Base-by-base conservation (phyloP, 1,140 invertebrate genomes). In the Papilio polyxenes region DNA sequence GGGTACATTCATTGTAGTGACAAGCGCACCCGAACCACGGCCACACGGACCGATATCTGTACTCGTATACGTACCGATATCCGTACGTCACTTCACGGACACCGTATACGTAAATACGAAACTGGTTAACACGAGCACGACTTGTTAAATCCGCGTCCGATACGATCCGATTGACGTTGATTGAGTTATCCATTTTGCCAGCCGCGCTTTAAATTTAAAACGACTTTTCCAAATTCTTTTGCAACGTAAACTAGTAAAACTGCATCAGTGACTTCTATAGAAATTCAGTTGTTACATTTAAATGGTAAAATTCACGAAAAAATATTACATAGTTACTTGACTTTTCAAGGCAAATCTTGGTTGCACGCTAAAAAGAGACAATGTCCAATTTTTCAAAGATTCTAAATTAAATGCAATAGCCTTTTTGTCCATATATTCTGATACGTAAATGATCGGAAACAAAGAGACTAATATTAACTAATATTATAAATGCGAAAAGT, bases 1-100 rank as follows among this genome's bases (percentile, higher is more conserved):
- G 90, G 80, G 83, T 84, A 89, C 92, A 94, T 94, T 88, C 91
- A 90, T 93, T 91, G 90, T 91, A 92, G 89, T 92, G 92, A 92
- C 92, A 92, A 89, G 88, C 90, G 88, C 84, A 85, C 76, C 76
- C 53, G 78, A 82, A 83, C 87, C 82, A 81, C 83, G 87, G 81
- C 82, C 89, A 92, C 89, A 93, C 90, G 83, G 86, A 82, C 81
- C 83, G 91, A 82, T 89, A 88, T 86, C 82, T 51, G 75, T 82
- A 84, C 56, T 37, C 37, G n/a, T 49, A 51, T 53, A 53, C 77
- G 49, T 51, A 85, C 53, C 31, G 72, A 17, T 48, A 49, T 72
- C 72, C 77, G 53, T 23, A 56, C 75, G 59, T 83, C 86, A 83
- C 82, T 86, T 87, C 85, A 80, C 82, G 69, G 78, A 74, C 62